Base-by-base conservation (phyloP, 2,797 vertebrate genomes). In the Garrulus glandarius region DNA sequence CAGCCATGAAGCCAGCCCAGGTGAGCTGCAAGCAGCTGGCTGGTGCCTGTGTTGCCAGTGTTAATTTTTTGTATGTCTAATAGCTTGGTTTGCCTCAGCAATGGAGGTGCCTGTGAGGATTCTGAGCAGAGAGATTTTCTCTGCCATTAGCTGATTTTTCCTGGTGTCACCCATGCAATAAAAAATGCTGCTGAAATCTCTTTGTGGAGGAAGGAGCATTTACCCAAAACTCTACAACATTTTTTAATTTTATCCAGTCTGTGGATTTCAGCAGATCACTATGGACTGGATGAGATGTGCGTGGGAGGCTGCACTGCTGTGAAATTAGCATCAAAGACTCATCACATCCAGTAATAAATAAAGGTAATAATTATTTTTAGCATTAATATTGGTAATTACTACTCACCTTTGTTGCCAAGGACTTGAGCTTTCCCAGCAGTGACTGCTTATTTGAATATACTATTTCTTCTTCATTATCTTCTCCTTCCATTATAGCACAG, bases 401-500 rank as follows among this genome's bases (percentile, higher is more conserved):
- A 84, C 98, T 98, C 90, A 99, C 99, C 98, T 99, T 99, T n/a
- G 98, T 99, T 77, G 99, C 98, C 83, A 99, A 98, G 81, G 99
- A 99, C 97, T 99, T 99, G 78, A 99, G 98, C 96, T 99, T 99
- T 87, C 98, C 98, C 59, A 99, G 97, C 39, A 99, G 96, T 43
- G 99, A 99, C 44, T 99, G 98, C 92, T 99, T 99, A 97, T 99
- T 99, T 84, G 99, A 98, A 98, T 99, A 99, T 30, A 99, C 98
- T 49, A 99, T 97, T 85, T 99, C 99, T 64, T 99, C 99, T 87
- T 99, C 99, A 44, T 99, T 99, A 96, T 99, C 99, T 94, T 99
- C 99, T 52, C 99, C 99, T 97, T 99, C 99, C 99, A 99, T 99
- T 96, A 99, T 98, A 70, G 99, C 99, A 91, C 99, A 99, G 97